Base-by-base conservation (phyloP, 2,888 invertebrate species). In the Trissolcus brochymenae region DNA sequence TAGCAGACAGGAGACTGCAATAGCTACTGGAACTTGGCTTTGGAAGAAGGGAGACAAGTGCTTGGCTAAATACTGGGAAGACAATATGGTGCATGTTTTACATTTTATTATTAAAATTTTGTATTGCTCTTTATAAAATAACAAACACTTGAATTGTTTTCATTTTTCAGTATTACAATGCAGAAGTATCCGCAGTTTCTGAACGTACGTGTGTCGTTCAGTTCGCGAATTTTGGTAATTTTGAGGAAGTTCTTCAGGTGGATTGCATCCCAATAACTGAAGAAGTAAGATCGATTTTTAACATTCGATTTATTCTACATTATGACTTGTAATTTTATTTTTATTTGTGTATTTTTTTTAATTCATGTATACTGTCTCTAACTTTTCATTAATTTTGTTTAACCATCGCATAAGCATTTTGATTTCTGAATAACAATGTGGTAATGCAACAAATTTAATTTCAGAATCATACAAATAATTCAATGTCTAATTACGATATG, bases 51-150 rank as follows among this genome's bases (percentile, higher is more conserved):
- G 96, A 11, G 96, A 96, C 86, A 92, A 94, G 75, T 96, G 96
- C 86, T 91, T 96, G 89, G 97, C 97, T 6, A 95, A 96, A 85
- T 97, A 97, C 90, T 97, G 97, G 97, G 96, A 97, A 88, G 97
- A 97, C 90, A 94, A 95, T 84, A 93, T 93, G 90, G 96, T 95
- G 87, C 91, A 91, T 85, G 19, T n/a, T 43, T 13, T 51, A 6
- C 7, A 35, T 9, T 35, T 35, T 9, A 35, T 11, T 11, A 7
- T 9, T 9, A 35, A 35, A 1, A 40, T 59, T 61, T 46, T 46
- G 4, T 1, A 46, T 19, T 51, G 7, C 19, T 51, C 7, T 2
- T 51, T 51, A 11, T 2, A 7, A 51, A 51, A 9, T 21, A 21
- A 21, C 7, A 16, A 35, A 3, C 51, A 0, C 41, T 54, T 51